Evolutionary conservation across 2,797 vertebrate species (phyloP), one percentile per base, ranked within the genome.

Genomic region (Pelobates cultripes): DNA sequence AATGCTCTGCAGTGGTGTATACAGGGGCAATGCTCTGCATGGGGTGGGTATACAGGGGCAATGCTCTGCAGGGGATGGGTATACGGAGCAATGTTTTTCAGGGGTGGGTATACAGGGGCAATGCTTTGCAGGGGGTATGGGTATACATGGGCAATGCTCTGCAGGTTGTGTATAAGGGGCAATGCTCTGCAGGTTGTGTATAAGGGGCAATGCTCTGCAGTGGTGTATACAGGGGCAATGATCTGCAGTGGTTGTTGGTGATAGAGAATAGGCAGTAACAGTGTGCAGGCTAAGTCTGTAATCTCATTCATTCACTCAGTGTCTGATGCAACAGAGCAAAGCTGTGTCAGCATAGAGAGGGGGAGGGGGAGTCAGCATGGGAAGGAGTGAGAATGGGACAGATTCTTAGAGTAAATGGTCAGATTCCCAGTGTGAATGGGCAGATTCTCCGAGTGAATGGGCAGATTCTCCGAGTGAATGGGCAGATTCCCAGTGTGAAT

Each of bases 271-370:
- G 51, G 3, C n/a, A 47, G 53, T 4, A 53, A 57, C 61, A 7
- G 2, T 74, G 40, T 74, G 53, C 41, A 74, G 47, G 53, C 5
- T 8, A 3, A 53, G 51, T 7, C 7, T 28, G 28, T 28, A 28
- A 28, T 28, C 28, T 28, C 7, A 7, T 51, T 70, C 73, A 75
- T 81, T 81, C 66, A 75, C 74, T 74, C 2, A 41, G 3, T 57
- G 71, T 80, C 73, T 81, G 79, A 81, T 81, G 79, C 79, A 81
- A 81, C 43, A 81, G 28, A 51, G 40, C 8, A 10, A 3, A 15
- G 66, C 7, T 8, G 44, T 81, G 73, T 75, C 79, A 75, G 53
- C 47, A 80, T n/a, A 40, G 17, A 42, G 51, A 14, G 55, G 61
- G 41, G 4, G 42, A 43, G 61, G 47, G 47, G 8, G 76, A 51